Evolutionary conservation across 2,797 vertebrate species (phyloP), one percentile per base, ranked within the genome.

Genomic region (Steatocranus sp.): DNA sequence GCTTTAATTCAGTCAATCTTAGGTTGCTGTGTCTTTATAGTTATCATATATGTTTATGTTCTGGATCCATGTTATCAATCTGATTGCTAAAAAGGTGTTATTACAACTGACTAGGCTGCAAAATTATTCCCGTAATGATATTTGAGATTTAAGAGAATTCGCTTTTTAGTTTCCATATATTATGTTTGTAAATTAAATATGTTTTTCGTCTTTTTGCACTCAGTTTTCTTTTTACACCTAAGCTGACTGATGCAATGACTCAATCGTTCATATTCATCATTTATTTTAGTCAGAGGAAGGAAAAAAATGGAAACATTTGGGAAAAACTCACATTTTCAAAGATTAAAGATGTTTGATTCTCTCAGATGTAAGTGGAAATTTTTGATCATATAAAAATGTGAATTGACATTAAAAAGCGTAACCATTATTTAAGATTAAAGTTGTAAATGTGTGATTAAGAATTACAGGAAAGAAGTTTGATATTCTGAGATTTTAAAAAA

Each of bases 181-280:
- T 66, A 38, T 38, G n/a, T 66, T 23, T 38, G 11, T 25, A 68
- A 25, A 25, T 68, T 11, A 11, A 25, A 68, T 66, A 66, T 14
- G 3, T 14, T 56, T 3, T 63, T 36, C 1, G 1, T 0, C 1
- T 2, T 1, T 20, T 12, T 17, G 25, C 18, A 12, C 18, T 12
- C 9, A 3, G 58, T 20, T 15, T 66, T 25, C 8, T 41, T 41
- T 25, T 68, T 25, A 63, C 58, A 63, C 3, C 7, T 6, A 63
- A 38, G 7, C 18, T 36, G 11, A 63, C 32, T 20, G 18, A 8
- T 20, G 34, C 32, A 20, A 1, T 20, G 58, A 38, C 34, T 63
- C 9, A 14, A 61, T 58, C 0, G 2, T 56, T 17, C 25, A 27
- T 1, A 17, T 30, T 30, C 25, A 30, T 56, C 54, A 61, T 61